Percentiles rank a stretch among this genome's conserved stretches.
phyloP scores from a whole-genome alignment of 2,113 vertebrate species.

The Apteryx owenii region DNA sequence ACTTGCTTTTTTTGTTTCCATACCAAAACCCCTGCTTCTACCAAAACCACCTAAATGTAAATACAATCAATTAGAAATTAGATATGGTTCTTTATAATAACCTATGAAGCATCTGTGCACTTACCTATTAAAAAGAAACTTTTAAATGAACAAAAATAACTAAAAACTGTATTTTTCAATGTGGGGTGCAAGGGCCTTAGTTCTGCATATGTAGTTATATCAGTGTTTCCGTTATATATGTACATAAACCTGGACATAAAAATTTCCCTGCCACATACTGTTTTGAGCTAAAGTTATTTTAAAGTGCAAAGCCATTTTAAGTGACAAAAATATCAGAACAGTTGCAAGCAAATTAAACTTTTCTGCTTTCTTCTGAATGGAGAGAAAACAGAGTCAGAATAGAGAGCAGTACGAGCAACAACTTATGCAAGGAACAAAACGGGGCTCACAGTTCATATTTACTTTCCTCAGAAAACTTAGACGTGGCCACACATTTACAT shows the following conservation, averaged over 20 bases:
- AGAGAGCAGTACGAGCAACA: neutral
- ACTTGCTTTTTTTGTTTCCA: neutral
- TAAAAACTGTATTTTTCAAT: neutral
- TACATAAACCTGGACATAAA: slow-evolving; percentile 6
- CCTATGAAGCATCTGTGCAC: neutral
- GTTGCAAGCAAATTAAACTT: neutral
- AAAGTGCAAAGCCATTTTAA: slow-evolving; percentile 41
- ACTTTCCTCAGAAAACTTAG: slow-evolving; percentile 39
- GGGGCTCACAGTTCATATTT: neutral
- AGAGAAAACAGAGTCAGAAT: neutral
- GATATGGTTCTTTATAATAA: neutral
- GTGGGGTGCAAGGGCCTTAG: neutral
- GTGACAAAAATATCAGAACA: slow-evolving; percentile 31
- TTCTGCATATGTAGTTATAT: neutral
- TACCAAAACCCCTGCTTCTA: neutral
- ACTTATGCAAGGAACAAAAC: neutral
- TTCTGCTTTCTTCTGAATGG: slow-evolving; percentile 32
- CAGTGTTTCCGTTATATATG: neutral
- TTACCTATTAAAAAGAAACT: neutral
- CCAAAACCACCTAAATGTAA: neutral
- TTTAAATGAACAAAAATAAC: neutral
- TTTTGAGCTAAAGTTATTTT: slow-evolving; percentile 31
- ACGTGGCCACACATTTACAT: neutral
- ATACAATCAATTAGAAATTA: neutral
- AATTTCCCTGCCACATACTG: neutral